Evolutionary conservation across 1,140 invertebrate genomes (phyloP), one percentile per base, ranked within the genome.

Genomic region (Drosophila watanabei): DNA sequence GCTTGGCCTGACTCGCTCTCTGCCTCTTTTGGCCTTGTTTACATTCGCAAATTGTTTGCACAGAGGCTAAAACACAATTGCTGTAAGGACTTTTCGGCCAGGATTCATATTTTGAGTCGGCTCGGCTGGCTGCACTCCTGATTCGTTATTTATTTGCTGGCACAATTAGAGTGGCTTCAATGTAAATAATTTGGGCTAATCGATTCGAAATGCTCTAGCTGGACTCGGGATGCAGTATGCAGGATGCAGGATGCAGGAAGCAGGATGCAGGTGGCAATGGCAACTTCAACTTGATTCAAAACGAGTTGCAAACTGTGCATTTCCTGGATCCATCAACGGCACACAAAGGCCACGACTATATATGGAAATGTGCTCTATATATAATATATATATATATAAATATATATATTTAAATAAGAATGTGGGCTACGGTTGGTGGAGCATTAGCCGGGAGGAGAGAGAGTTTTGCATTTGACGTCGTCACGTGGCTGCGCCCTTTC

Each of bases 391-490:
- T 30, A 65, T 13, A 43, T 9, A 45, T 32, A 43, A 2, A 58
- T 13, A 18, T 41, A 56, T 33, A 33, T 30, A 37, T 68, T 20
- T 41, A 39, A 49, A 32, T 65, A 18, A 28, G 45, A 24, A 33
- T 54, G 20, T 69, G 46, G 37, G n/a, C 62, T 49, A 20, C 33
- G 54, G 43, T 43, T 72, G 49, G 28, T 57, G 56, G 28, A 45
- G 57, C 56, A 75, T 77, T 76, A 63, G 72, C 49, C 32, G 43
- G 13, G 49, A 13, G 28, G 46, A 62, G 43, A 30, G 48, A 10
- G 41, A 68, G 48, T 39, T 78, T 78, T 77, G 51, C 75, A 78
- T 69, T 78, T 75, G 72, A 75, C 75, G 54, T 58, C 54, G 61
- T 77, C 75, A 77, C 75, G 75, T 79, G 61, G 54, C 54, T 46